Conservation (phyloP, 2,888 invertebrate species). For the Drosophila anomalata region DNA sequence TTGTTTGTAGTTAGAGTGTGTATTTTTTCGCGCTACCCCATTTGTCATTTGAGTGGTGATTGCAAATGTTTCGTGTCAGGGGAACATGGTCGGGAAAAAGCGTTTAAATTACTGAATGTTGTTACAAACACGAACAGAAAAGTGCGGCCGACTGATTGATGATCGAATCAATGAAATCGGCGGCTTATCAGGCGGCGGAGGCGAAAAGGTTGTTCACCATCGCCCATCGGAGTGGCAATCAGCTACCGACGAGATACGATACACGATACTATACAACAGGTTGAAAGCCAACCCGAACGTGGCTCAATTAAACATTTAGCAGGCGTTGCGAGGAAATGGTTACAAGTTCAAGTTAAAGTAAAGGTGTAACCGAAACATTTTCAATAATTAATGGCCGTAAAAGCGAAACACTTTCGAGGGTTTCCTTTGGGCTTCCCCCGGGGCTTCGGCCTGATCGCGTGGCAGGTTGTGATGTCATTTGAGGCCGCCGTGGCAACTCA, state of each 20-base stretch:
- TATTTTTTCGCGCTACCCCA: conserved; percentile 25
- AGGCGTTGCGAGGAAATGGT: conserved; percentile 52
- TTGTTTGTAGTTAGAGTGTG: conserved; percentile 21
- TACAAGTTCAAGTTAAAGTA: conserved; percentile 73
- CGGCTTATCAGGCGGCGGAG: conserved; percentile 35
- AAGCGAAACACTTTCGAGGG: conserved; percentile 42
- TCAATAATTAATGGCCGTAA: conserved; percentile 39
- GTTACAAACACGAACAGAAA: conserved; percentile 20
- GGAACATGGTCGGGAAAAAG: conserved; percentile 15
- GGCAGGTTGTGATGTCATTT: conserved; percentile 60
- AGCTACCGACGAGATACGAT: neutral
- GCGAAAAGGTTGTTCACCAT: conserved; percentile 18
- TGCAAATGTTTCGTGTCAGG: conserved; percentile 35
- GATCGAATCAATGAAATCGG: conserved; percentile 33
- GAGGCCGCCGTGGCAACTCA: conserved; percentile 38
- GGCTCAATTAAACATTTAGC: conserved; percentile 48
- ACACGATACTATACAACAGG: conserved; percentile 20
- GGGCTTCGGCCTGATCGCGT: conserved; percentile 32
- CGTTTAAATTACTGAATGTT: conserved; percentile 21
- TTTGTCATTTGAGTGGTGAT: conserved; percentile 31
- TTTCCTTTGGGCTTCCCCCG: conserved; percentile 30
- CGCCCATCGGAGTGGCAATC: neutral
- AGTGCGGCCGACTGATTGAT: conserved; percentile 47
- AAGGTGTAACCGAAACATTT: conserved; percentile 50
- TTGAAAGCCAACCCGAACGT: conserved; percentile 31